A percentile compares a stretch with the other conserved stretches of the same genome.
phyloP scores from a whole-genome alignment of 2,797 vertebrate genomes.

The Sebastes oblongus region DNA sequence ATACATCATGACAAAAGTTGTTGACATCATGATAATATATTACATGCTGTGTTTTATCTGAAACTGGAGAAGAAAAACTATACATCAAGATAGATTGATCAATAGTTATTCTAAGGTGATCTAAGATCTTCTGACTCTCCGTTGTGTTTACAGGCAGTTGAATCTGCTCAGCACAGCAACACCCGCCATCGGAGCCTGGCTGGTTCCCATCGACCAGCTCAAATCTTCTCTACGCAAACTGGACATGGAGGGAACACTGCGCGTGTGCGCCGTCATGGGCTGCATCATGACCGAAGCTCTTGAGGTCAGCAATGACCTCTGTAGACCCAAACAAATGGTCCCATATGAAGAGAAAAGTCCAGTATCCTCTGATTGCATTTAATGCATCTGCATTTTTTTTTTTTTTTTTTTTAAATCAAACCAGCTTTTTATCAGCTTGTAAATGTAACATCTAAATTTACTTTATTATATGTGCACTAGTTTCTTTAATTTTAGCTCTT shows the following conservation, averaged over 20 bases:
- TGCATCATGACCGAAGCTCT: constrained; percentile 99
- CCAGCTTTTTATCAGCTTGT: neutral
- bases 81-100: neutral
- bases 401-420: neutral
- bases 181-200: constrained; percentile 95
- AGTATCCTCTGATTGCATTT: neutral
- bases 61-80: neutral
- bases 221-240: constrained; percentile 94
- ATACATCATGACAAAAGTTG: neutral
- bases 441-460: neutral
- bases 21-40: neutral
- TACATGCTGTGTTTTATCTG: neutral
- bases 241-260: constrained; percentile 91
- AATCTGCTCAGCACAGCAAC: constrained; percentile 98
- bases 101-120: neutral
- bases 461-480: neutral
- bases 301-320: constrained; percentile 82
- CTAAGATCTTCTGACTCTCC: neutral
- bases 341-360: neutral
- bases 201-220: constrained; percentile 97
- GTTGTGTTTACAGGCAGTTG: constrained; percentile 85
- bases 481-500: neutral
- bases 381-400: neutral
- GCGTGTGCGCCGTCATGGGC: constrained; percentile 97
- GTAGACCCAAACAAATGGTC: neutral